phyloP scores from a whole-genome alignment of 2,888 invertebrate species.

The Melieria omissa region DNA sequence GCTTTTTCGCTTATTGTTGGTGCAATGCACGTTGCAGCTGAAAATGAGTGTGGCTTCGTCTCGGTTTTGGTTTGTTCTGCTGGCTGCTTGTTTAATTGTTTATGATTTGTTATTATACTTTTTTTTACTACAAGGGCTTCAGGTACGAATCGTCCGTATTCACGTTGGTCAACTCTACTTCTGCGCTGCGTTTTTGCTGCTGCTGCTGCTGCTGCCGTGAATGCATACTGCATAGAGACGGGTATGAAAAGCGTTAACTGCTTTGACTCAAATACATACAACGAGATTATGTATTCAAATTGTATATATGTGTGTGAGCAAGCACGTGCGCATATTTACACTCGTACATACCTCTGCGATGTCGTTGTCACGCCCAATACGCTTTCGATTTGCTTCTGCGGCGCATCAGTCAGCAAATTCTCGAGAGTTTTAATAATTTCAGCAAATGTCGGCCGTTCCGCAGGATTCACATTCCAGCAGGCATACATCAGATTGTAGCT shows the following conservation, averaged over 20 bases:
- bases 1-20: too few relatives aligned
- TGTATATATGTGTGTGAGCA: neutral
- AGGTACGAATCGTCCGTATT: constrained; percentile 50
- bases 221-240: neutral
- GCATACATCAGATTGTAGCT: constrained; percentile 82
- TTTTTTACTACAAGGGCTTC: constrained; percentile 48
- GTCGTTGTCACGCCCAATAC: constrained; percentile 25
- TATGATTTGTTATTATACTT: neutral
- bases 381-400: constrained; percentile 44
- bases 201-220: neutral
- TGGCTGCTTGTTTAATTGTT: neutral
- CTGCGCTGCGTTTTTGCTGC: constrained; percentile 10
- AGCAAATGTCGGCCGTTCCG: constrained; percentile 77
- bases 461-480: constrained; percentile 79
- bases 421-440: constrained; percentile 69
- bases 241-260: neutral
- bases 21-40: neutral
- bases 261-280: neutral
- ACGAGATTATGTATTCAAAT: neutral
- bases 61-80: neutral
- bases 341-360: neutral
- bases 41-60: neutral
- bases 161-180: constrained; percentile 27
- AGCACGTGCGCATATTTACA: neutral
- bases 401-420: constrained; percentile 43